phyloP scores from a whole-genome alignment of 1,140 invertebrate species.

The Lasioglossum albipes region DNA sequence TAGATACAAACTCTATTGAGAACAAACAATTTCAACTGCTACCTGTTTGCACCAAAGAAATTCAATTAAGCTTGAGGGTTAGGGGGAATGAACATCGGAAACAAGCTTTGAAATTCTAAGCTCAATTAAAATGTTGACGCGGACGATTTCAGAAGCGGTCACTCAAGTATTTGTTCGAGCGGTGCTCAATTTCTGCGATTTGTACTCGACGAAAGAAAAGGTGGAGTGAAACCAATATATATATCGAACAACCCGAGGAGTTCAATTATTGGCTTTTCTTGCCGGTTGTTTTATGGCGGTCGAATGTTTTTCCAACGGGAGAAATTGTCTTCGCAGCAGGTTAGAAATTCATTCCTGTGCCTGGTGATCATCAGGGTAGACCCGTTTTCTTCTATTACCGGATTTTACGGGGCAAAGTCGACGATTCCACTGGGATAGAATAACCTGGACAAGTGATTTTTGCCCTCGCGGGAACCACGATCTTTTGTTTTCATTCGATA shows the following conservation, averaged over 20 bases:
- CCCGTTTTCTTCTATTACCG: not conserved
- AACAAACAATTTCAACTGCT: not conserved
- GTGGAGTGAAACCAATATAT: no score
- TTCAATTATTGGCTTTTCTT: not conserved
- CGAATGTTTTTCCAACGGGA: not conserved
- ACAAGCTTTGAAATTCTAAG: not conserved
- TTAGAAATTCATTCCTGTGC: slow-evolving; percentile 36
- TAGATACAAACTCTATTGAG: not conserved
- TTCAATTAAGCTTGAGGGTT: not conserved
- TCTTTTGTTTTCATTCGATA: slow-evolving; percentile 25
- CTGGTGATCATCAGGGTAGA: not conserved
- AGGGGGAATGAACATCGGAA: not conserved
- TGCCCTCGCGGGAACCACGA: not conserved
- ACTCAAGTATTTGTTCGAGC: not conserved
- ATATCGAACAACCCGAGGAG: not conserved
- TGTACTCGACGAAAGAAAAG: not conserved
- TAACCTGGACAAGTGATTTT: slow-evolving; percentile 32
- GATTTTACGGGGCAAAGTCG: not conserved
- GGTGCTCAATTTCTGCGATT: not conserved
- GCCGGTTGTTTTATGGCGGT: not conserved
- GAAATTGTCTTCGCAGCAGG: not conserved
- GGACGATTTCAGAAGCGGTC: not conserved
- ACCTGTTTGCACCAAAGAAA: not conserved
- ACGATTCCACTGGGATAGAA: not conserved
- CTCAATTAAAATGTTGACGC: not conserved